Base-by-base conservation (phyloP, 2,888 invertebrate species). In the Cryptocephalus primarius region DNA sequence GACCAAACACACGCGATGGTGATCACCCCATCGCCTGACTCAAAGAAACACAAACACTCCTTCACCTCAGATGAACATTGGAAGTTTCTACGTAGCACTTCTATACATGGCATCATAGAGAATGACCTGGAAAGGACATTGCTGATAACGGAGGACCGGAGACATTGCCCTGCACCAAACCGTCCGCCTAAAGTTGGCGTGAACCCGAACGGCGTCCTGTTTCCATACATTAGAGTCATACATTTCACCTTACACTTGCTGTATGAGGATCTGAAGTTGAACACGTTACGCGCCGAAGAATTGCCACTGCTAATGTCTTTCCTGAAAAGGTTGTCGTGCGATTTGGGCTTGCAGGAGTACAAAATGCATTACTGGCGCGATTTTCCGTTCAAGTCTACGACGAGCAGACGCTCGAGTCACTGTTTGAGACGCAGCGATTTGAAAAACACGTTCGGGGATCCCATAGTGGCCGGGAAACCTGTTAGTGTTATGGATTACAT, bases 181-280 rank as follows among this genome's bases (percentile, higher is more conserved):
- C 22, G 22, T 6, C 41, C 47, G 14, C 36, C 74, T 56, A 76
- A 33, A 14, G 13, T 13, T 4, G 13, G 8, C 11, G 36, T 85
- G 48, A 82, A 84, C 58, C 67, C 75, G 0, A 79, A 78, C 49
- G 78, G 86, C 0, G 65, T 81, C 1, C 70, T 93, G 2, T 91
- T 88, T 58, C 76, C 81, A 0, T 80, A 84, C 57, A 77, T 88
- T 9, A 77, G 86, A 8, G 75, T 85, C 44, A 75, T 93, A 32
- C 75, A 92, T 47, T 89, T 82, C 63, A 77, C 86, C 0, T 73
- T 95, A 33, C 95, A 95, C 72, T 72, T 95, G 32, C 75, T 93
- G 0, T 94, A 94, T 61, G 94, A 95, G 75, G 93, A 94, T 63
- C 73, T 90, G 4, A 94, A 94, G 64, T 67, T 94, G 46, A 86